Base-by-base conservation (phyloP, 2,888 invertebrate species). In the Ennomos erosarius region DNA sequence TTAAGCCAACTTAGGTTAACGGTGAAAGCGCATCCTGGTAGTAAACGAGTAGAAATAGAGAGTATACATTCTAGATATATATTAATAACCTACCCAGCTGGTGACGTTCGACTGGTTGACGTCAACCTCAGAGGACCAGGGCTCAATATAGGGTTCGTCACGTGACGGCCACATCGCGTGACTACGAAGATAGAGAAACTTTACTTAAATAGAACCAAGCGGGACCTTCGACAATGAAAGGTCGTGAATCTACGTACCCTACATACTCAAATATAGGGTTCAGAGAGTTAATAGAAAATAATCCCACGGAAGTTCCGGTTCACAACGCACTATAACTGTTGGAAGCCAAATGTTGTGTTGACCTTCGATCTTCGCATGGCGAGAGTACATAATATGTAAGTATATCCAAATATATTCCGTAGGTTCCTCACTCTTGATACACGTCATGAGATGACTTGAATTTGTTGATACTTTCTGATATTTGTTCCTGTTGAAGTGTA, bases 51-150 rank as follows among this genome's bases (percentile, higher is more conserved):
- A 58, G 48, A 62, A 48, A 63, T 59, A 59, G 50, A 64, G 44
- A 33, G 42, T 62, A 62, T 60, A 56, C 45, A 51, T 36, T 46
- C 44, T 33, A 36, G 9, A 26, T 3, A 26, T 4, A 4, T 26
- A 3, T 26, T 26, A 26, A 46, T 38, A 34, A 37, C 47, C 36
- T n/a, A n/a, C n/a, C n/a, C n/a, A n/a, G n/a, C n/a, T 47, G 53
- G 53, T 76, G 74, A 74, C 72, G 76, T 64, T 50, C 47, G 51
- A 46, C 45, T 36, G 38, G 33, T 54, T 76, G 76, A 78, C 78
- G 77, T 79, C 76, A 75, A 39, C 16, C 55, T 37, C 56, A 50
- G 33, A 55, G 53, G 52, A 46, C 64, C 62, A 61, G 63, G 62
- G 64, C 56, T 67, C 50, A 26, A 4, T 26, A 26, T 26, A 26